Evolutionary conservation across 2,888 invertebrate genomes (phyloP), one percentile per base, ranked within the genome.

Genomic region (Diplolepis rosae): DNA sequence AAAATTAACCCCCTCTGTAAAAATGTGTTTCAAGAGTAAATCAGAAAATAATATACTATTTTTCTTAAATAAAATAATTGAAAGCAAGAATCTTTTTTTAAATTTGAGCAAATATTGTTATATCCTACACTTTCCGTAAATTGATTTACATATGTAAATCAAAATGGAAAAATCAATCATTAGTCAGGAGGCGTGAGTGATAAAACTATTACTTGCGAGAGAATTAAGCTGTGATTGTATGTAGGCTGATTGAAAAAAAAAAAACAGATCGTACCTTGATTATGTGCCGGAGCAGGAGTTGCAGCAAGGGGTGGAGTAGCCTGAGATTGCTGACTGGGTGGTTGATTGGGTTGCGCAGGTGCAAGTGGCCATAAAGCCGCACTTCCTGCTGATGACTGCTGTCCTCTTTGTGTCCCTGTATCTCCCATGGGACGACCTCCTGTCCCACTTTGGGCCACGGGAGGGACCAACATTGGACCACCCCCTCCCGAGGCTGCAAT

Each of bases 361-460:
- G 88, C 86, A 70, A 87, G 89, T 87, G 86, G 90, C 90, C 89
- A 90, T 84, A 88, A 90, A 88, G 87, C 80, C 72, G 85, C 82
- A 72, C 83, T 80, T 72, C 84, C 82, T 75, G 84, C 83, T 79
- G 85, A 82, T 75, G 84, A 81, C 69, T 84, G 85, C 74, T 85
- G 84, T 77, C 82, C 90, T 90, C 90, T 80, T 88, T 84, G 79
- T 83, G 88, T 83, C 89, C 89, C 87, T 89, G 84, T 74, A 76
- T 86, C 87, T 73, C 84, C 85, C 73, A 84, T 83, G 80, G 85
- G 84, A 79, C 87, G 87, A 76, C 84, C 84, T 79, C 84, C 85
- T 72, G 85, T 80, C 78, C 83, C 83, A 78, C 82, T 80, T 80
- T 86, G 87, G 81, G 83, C 86, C 85, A 87, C 87, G 87, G 87